Base-by-base conservation (phyloP, 1,140 invertebrate genomes). In the Aphaenogaster ashmeadi region DNA sequence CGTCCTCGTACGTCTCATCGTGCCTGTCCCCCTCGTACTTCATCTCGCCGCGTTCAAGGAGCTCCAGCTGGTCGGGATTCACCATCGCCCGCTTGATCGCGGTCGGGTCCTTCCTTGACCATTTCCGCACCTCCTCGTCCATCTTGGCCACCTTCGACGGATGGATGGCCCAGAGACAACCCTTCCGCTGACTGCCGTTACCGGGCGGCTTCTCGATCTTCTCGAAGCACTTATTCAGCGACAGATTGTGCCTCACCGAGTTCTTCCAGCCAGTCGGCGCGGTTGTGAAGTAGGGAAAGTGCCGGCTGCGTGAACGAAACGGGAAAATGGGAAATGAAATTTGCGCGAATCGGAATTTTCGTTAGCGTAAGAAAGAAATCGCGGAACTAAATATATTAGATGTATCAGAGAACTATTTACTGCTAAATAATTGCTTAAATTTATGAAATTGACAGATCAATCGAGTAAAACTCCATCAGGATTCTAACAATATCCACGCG, bases 261-360 rank as follows among this genome's bases (percentile, higher is more conserved):
- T 99, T 99, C 96, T 99, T 99, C 99, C 99, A 99, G 21, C 99
- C 99, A 94, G 98, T 99, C 58, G 99, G 98, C 3, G 99, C 99
- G 11, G 98, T 99, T 96, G 99, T 99, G 94, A 99, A 99, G 95
- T 99, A 99, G 2, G 99, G 99, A 94, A 99, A 99, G 94, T 99
- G 99, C 95, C 99, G 98, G 95, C 98, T 99, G 96, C 44, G 33
- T 67, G n/a, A 97, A 94, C 79, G n/a, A 85, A 66, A 87, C 9
- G 18, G 21, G 18, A 72, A 80, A 78, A 56, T 41, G 27, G 77
- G 13, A 66, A n/a, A 52, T 88, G 27, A 62, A 27, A 71, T 36
- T 78, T 60, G 4, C 21, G 13, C 33, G 13, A 33, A 66, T 64
- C 18, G 18, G 3, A 52, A 66, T 54, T 81, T 54, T 80, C 15